Evolutionary conservation across 1,140 invertebrate species (phyloP), one percentile per base, ranked within the genome.

Genomic region (Amyelois transitella): DNA sequence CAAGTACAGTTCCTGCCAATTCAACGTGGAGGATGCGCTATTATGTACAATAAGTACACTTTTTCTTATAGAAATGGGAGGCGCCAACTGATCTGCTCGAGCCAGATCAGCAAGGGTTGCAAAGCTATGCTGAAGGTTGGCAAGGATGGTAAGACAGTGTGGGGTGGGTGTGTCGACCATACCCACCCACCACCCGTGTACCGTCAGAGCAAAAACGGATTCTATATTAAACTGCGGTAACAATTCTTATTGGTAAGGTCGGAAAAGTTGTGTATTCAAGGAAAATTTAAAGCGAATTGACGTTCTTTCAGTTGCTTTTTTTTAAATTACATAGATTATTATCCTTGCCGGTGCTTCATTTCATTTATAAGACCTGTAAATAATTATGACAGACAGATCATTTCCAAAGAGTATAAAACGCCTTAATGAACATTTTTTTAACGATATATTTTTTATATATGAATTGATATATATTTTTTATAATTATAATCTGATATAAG

Each of bases 161-260:
- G 56, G 4, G 45, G 21, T 18, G 57, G 53, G 2, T 17, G 52
- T 8, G 47, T 38, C 0, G 38, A 66, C 0, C 69, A 72, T 28
- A 59, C 55, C 17, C 69, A 72, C 22, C 45, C 59, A 12, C 63
- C 69, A 5, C 69, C 69, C 0, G 1, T 48, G 0, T 67, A 49
- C 19, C 60, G 62, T 28, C 59, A 24, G 52, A 59, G 58, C 4
- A 17, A 21, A 6, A 18, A 57, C 44, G 54, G 54, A 7, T 21
- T 2, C 1, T 56, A 56, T 20, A 12, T 56, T 10, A 56, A 44
- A 51, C 43, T 69, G 8, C n/a, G 17, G 1, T 38, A 38, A 8
- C n/a, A 32, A 32, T 10, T 10, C 12, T 6, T 32, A 10, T 32
- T 10, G 28, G 28, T n/a, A n/a, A n/a, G n/a, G n/a, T n/a, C n/a